Percentiles rank a stretch among this genome's conserved stretches.
Conservation (phyloP, 2,888 invertebrate species). For the Congeria kusceri region DNA sequence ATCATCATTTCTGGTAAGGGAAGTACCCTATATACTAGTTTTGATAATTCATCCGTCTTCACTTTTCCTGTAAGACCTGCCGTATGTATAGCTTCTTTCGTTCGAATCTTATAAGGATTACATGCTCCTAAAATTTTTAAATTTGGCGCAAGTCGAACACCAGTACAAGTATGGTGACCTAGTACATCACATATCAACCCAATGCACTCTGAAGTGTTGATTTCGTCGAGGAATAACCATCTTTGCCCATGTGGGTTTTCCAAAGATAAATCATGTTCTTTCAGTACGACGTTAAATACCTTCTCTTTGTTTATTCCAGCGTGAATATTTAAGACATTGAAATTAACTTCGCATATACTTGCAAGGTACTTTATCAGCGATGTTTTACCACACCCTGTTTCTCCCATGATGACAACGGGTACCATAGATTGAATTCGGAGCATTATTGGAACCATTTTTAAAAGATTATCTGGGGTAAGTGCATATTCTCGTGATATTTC, state of each 20-base stretch:
- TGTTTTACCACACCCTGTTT: conserved; percentile 78
- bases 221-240: conserved; percentile 77
- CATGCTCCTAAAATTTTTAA: conserved; percentile 70
- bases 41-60: conserved; percentile 67
- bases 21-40: conserved; percentile 71
- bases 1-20: conserved; percentile 73
- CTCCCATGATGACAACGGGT: conserved; percentile 76
- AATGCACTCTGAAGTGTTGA: conserved; percentile 71
- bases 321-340: conserved; percentile 70
- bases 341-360: conserved; percentile 58
- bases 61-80: conserved; percentile 68
- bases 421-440: conserved; percentile 64
- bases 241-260: conserved; percentile 5
- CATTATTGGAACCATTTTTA: conserved; percentile 73
- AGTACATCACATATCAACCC: conserved; percentile 68
- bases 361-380: conserved; percentile 71
- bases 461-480: conserved; percentile 72
- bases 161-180: conserved; percentile 64
- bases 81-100: conserved; percentile 57
- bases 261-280: conserved; percentile 42
- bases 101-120: conserved; percentile 71
- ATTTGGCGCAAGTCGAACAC: conserved; percentile 62
- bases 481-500: conserved; percentile 62
- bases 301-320: conserved; percentile 61
- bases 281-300: conserved; percentile 44